Conservation (phyloP, 2,888 invertebrate species). For the Blastobasis lacticolella region DNA sequence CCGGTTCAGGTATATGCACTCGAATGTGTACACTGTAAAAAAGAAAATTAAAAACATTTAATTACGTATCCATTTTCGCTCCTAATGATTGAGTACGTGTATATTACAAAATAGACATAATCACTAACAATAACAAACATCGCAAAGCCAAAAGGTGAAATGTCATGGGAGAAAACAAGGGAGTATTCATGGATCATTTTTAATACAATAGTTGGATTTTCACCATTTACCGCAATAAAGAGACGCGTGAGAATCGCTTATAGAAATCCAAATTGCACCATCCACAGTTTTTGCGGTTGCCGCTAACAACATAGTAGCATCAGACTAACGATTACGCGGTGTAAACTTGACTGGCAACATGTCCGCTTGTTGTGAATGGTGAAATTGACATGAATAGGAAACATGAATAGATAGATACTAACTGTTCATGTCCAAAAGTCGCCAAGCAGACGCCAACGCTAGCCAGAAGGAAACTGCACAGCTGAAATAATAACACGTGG, state of each 20-base stretch:
- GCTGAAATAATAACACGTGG: constrained; percentile 54
- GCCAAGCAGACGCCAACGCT: constrained; percentile 62
- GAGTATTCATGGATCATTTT: constrained; percentile 35
- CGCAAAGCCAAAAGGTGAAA: constrained; percentile 48
- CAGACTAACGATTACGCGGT: constrained; percentile 23
- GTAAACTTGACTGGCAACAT: constrained; percentile 10
- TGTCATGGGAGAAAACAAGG: constrained; percentile 45
- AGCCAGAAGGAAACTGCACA: constrained; percentile 61
- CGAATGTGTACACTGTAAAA: constrained; percentile 73
- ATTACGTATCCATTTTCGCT: not conserved
- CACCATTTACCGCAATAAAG: constrained; percentile 61
- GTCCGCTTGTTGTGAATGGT: constrained; percentile 11
- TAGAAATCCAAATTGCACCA: constrained; percentile 60
- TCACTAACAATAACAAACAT: constrained; percentile 16
- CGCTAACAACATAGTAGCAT: constrained; percentile 14
- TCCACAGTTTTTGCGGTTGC: constrained; percentile 50
- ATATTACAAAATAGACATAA: not conserved
- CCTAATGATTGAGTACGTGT: not conserved
- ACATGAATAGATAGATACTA: constrained; percentile 42
- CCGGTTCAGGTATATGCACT: constrained; percentile 73
- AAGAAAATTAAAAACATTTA: constrained; percentile 11
- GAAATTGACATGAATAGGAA: constrained; percentile 19
- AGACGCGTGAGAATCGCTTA: constrained; percentile 58
- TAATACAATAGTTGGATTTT: constrained; percentile 58
- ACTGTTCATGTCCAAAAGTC: constrained; percentile 71